Evolutionary conservation across 1,140 invertebrate genomes (phyloP).

Genomic region (Zaprionus vittiger): DNA sequence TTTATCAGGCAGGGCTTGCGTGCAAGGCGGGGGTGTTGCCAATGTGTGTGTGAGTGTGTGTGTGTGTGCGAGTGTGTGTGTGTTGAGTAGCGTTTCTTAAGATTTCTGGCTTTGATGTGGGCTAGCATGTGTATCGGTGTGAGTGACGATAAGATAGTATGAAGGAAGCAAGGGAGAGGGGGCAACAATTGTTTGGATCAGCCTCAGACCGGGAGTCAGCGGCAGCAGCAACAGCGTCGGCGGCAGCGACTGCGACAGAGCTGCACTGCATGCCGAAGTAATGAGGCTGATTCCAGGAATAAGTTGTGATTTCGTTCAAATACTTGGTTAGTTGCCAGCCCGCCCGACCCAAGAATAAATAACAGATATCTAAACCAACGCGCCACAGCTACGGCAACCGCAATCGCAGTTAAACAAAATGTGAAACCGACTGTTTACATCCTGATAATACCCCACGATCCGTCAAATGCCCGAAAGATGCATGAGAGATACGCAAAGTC

Average conservation of each 20-base stretch:
- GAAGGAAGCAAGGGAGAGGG: conserved; percentile 6
- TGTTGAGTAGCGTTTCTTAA: conserved; percentile 36
- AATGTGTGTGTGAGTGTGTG: conserved; percentile 32
- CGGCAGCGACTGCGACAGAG: conserved; percentile 4
- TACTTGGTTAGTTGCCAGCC: conserved; percentile 40
- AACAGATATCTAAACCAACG: conserved; percentile 25
- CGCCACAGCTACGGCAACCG: conserved; percentile 13
- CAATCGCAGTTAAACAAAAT: conserved; percentile 40
- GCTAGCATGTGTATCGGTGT: conserved; percentile 23
- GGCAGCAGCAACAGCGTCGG: conserved; percentile 8
- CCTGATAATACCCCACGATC: conserved; percentile 32
- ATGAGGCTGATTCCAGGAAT: conserved; percentile 73
- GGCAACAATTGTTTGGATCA: conserved; percentile 26
- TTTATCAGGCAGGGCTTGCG: conserved; percentile 64
- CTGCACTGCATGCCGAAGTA: conserved; percentile 66
- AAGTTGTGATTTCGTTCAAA: conserved; percentile 67
- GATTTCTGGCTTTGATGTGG: conserved; percentile 57
- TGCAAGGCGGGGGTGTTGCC: conserved; percentile 29
- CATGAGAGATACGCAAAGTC: conserved; percentile 18
- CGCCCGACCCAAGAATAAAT: conserved; percentile 29
- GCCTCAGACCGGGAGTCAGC: conserved; percentile 27
- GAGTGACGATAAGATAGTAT: conserved; percentile 47
- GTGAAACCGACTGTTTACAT: conserved; percentile 33
- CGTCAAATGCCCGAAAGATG: conserved; percentile 32
- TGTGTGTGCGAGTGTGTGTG: conserved; percentile 15